Evolutionary conservation across 2,113 vertebrate species (phyloP).

Genomic region (Procavia capensis): DNA sequence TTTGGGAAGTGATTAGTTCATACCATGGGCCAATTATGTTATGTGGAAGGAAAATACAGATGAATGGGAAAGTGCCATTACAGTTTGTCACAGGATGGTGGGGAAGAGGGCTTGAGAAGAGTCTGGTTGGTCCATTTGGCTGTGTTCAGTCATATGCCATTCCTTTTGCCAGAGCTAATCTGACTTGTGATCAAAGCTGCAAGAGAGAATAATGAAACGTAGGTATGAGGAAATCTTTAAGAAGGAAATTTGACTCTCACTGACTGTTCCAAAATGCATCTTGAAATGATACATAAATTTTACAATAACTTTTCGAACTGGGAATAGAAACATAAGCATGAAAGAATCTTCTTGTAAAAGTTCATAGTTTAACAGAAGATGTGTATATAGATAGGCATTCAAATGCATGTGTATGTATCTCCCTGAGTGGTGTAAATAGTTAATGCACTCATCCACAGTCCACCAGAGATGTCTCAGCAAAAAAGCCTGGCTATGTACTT

Average conservation of each 20-base stretch:
- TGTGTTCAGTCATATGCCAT: neutral
- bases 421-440: neutral
- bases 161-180: neutral
- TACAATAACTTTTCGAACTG: neutral
- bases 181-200: neutral
- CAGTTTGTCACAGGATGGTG: neutral
- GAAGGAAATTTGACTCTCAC: neutral
- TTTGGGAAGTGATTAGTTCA: constrained; percentile 68
- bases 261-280: neutral
- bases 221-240: neutral
- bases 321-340: neutral
- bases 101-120: neutral
- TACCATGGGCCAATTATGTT: constrained; percentile 59
- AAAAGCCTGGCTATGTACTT: neutral
- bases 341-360: neutral
- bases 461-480: neutral
- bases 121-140: neutral
- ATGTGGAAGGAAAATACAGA: constrained; percentile 62
- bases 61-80: neutral
- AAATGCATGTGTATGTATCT: neutral
- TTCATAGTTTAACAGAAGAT: neutral
- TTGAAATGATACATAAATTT: neutral
- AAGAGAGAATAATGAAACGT: neutral
- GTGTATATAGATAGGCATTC: neutral
- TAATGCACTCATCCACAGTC: neutral